Evolutionary conservation across 1,140 invertebrate genomes (phyloP).

Genomic region (Popillia japonica): DNA sequence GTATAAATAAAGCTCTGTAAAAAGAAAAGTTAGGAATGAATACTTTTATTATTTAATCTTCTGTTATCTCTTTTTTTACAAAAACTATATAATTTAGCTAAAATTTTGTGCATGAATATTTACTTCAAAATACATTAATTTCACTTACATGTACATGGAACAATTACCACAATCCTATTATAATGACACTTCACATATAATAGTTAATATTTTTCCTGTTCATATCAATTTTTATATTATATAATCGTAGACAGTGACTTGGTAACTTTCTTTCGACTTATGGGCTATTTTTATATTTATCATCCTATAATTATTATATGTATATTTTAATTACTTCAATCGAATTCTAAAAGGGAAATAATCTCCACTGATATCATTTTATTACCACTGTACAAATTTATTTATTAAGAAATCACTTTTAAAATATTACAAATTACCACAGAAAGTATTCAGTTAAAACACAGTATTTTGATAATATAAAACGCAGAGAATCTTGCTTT

Average conservation of each 20-base stretch:
- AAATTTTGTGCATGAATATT: constrained; percentile 39
- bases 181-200: constrained; percentile 37
- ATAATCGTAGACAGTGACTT: constrained; percentile 11
- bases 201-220: constrained; percentile 29
- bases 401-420: constrained; percentile 16
- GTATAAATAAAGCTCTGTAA: not conserved
- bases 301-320: constrained; percentile 14
- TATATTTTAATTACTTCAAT: not conserved
- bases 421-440: constrained; percentile 12
- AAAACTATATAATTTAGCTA: constrained; percentile 38
- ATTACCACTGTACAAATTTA: constrained; percentile 15
- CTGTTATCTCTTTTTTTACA: constrained; percentile 33
- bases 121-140: constrained; percentile 39
- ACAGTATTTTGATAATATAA: not conserved
- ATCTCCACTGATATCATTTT: constrained; percentile 6
- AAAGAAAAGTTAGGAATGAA: constrained; percentile 26
- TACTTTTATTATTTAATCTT: constrained; percentile 20
- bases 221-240: constrained; percentile 19
- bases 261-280: constrained; percentile 18
- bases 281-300: constrained; percentile 16
- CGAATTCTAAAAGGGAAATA: not conserved
- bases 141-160: constrained; percentile 37
- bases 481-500: not conserved
- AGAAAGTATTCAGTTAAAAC: constrained; percentile 5
- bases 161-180: constrained; percentile 36